These are phyloP conservation scores for Eulemur macaco DNA, from an alignment of 2,113 vertebrate species.

Conservation along the genomic window DNA sequence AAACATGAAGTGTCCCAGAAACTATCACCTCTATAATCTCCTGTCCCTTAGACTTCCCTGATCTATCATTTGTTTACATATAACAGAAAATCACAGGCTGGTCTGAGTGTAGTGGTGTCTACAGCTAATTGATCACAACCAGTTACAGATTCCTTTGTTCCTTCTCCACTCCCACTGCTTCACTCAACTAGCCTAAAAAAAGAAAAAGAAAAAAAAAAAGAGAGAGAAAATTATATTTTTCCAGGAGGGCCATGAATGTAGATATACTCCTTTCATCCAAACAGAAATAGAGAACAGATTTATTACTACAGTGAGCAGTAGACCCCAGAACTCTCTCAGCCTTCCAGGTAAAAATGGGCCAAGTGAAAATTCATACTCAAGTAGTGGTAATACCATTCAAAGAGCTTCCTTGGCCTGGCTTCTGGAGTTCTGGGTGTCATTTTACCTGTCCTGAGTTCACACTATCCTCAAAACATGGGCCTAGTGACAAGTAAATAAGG, in stretches of 20 bases:
- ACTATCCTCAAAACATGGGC: not conserved
- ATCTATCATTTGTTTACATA: not conserved
- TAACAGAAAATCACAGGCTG: not conserved
- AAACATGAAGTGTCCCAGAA: not conserved
- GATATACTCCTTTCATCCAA: not conserved
- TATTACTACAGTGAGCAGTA: not conserved
- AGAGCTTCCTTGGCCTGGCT: not conserved
- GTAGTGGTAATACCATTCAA: not conserved
- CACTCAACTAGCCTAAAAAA: too few relatives aligned
- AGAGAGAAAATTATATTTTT: conserved; percentile 29
- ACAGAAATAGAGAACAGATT: not conserved
- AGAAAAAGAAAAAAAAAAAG: too few relatives aligned
- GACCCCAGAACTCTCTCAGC: not conserved
- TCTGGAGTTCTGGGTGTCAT: not conserved
- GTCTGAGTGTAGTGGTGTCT: too few relatives aligned
- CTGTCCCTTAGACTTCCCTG: not conserved
- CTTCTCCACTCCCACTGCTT: too few relatives aligned
- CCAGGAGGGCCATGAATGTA: not conserved
- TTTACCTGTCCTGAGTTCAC: not conserved
- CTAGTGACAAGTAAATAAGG: not conserved
- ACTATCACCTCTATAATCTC: not conserved
- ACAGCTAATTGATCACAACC: too few relatives aligned
- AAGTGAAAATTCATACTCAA: not conserved
- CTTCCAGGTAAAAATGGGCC: not conserved
- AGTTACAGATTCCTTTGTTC: too few relatives aligned